A percentile compares a stretch with the other conserved stretches of the same genome.
These are phyloP conservation scores for Pteronotus mesoamericanus DNA, from an alignment of 2,797 vertebrate species.

Conservation along the genomic window DNA sequence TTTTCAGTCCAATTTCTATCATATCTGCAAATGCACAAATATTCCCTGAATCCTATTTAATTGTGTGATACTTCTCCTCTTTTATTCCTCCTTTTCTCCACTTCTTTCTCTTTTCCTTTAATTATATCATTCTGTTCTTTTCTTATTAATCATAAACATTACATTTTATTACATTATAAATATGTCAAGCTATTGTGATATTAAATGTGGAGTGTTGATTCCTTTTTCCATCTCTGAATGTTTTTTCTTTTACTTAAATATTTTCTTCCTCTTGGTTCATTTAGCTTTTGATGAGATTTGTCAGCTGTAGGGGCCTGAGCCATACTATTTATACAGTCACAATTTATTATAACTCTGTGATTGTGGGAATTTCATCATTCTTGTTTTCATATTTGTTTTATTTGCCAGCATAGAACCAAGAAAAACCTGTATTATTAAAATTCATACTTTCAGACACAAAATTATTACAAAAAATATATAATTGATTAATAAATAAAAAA, in stretches of 20 bases:
- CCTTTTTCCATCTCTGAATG: not conserved
- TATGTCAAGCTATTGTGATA: not conserved
- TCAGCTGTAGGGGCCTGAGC: not conserved
- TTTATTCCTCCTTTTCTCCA: not conserved
- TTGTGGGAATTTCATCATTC: not conserved
- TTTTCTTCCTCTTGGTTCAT: not conserved
- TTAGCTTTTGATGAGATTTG: not conserved
- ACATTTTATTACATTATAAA: not conserved
- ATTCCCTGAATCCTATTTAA: not conserved
- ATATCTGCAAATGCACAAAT: not conserved
- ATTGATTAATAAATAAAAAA: not conserved
- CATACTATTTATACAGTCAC: not conserved
- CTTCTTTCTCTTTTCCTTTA: not conserved
- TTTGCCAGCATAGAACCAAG: not conserved
- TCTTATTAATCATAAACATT: not conserved
- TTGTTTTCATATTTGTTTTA: not conserved
- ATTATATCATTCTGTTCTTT: not conserved
- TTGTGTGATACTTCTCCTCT: not conserved
- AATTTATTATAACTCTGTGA: not conserved
- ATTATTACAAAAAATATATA: not conserved
- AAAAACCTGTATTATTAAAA: not conserved
- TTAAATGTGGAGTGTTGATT: not conserved
- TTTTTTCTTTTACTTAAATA: not conserved
- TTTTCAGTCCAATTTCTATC: not conserved
- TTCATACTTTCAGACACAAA: not conserved